These are phyloP conservation scores for Acomys russatus DNA, from an alignment of 2,797 vertebrate genomes.

Conservation along the genomic window DNA sequence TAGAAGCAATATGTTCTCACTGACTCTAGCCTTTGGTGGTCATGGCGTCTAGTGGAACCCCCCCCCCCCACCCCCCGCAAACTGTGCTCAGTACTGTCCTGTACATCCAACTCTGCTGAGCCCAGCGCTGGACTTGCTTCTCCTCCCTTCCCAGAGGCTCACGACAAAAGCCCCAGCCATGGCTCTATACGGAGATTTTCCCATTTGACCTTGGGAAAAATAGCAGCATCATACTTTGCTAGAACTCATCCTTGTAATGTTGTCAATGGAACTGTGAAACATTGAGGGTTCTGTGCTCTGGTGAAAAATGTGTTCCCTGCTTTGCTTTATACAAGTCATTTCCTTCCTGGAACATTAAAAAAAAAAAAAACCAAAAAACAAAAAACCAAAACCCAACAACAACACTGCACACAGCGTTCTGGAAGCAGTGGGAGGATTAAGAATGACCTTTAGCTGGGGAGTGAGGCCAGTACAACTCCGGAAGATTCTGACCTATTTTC, in stretches of 20 bases:
- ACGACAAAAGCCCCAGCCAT: background rate
- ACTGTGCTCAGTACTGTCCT: background rate
- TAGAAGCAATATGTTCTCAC: background rate
- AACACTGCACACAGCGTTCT: background rate
- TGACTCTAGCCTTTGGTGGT: background rate
- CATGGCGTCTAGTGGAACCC: background rate
- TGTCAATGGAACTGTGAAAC: constrained; percentile 35
- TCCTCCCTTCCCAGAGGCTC: background rate
- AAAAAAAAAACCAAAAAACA: background rate
- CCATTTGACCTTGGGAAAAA: constrained; percentile 6
- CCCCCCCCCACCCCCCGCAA: too few species aligned
- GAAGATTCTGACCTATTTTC: constrained; percentile 80
- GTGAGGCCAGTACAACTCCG: constrained; percentile 12
- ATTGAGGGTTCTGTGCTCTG: constrained; percentile 6
- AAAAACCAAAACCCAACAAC: background rate
- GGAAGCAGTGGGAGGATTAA: constrained; percentile 69
- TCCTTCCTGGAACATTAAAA: constrained; percentile 66
- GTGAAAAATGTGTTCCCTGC: background rate
- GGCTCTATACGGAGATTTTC: background rate
- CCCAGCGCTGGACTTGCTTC: background rate
- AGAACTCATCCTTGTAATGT: constrained; percentile 24
- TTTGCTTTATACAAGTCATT: constrained; percentile 65
- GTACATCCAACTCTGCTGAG: background rate
- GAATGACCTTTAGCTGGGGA: constrained; percentile 79
- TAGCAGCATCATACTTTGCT: background rate